These are phyloP conservation scores for Gopherus evgoodei DNA, from an alignment of 2,113 vertebrate species.

Conservation along the genomic window DNA sequence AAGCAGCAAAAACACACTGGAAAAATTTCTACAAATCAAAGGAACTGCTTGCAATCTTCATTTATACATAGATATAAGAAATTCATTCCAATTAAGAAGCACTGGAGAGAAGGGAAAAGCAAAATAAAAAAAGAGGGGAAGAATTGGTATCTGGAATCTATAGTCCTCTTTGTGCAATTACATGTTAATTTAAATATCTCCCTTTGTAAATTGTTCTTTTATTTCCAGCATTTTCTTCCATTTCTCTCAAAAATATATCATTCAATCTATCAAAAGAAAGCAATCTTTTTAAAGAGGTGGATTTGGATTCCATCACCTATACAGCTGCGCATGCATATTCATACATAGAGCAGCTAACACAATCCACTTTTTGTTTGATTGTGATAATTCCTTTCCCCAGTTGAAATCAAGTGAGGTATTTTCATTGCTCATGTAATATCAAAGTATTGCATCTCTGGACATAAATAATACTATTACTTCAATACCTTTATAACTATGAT, in stretches of 20 bases:
- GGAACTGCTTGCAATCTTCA: not conserved
- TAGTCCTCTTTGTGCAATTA: not conserved
- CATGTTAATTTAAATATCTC: not conserved
- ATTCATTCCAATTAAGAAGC: not conserved
- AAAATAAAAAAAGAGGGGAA: not conserved
- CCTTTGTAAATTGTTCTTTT: not conserved
- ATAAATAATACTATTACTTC: not conserved
- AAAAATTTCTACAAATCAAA: not conserved
- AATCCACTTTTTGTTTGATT: not conserved
- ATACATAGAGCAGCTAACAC: not conserved
- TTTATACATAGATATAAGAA: not conserved
- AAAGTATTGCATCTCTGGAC: conserved; percentile 22
- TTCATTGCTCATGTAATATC: not conserved
- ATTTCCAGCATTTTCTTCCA: conserved; percentile 11
- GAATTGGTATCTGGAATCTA: not conserved
- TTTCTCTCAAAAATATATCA: conserved; percentile 7
- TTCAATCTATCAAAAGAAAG: not conserved
- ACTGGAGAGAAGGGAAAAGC: not conserved
- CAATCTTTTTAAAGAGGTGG: not conserved
- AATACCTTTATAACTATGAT: conserved; percentile 34
- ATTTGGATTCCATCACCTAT: not conserved
- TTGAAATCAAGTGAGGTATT: not conserved
- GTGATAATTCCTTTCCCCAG: not conserved
- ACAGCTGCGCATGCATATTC: not conserved
- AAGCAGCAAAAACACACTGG: not conserved